Base-by-base conservation (phyloP, 2,113 vertebrate species). In the Colius striatus region DNA sequence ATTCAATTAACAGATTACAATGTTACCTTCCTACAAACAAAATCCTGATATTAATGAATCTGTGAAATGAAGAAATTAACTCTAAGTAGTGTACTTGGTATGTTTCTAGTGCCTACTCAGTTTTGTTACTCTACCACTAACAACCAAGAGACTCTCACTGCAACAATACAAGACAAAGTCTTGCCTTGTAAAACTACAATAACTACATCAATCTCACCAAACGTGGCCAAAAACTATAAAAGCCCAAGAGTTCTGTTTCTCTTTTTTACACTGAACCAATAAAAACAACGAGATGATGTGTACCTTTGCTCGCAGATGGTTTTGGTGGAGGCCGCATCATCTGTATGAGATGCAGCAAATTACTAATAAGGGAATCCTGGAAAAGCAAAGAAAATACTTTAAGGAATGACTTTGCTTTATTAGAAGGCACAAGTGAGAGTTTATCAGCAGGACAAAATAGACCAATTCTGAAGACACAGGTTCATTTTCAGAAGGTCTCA, bases 261-360 rank as follows among this genome's bases (percentile, higher is more conserved):
- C 16, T 58, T 72, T 54, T 41, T 29, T 11, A 25, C 16, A 26
- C 25, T 17, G 32, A 72, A 50, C 12, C 5, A 25, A 8, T 16
- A 19, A 45, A 11, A 51, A 20, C 9, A 48, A 99, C 99, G 10
- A 34, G 34, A 30, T 5, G 5, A 11, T 9, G 22, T 86, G 47
- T 48, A 99, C 99, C 98, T 98, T 98, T 99, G 95, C 98, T 98
- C 2, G 97, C 93, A 8, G 98, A 98, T 8, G 98, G 91, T 41
- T 99, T 99, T 9, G 98, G 61, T 29, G 99, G 98, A 45, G 99
- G 99, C 18, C 99, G 98, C 99, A 99, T 99, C 0, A 99, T 99
- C 95, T 99, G 99, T 70, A 99, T 99, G 84, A 99, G 99, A 41
- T 99, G 98, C 1, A 99, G 96, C 93, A 99, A 95, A 83, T 99